A percentile compares a stretch with the other conserved stretches of the same genome.
These are phyloP conservation scores for Aurelia coerulea DNA, from an alignment of 30 jellyfish, hydroid and myxozoan species.

Conservation along the genomic window DNA sequence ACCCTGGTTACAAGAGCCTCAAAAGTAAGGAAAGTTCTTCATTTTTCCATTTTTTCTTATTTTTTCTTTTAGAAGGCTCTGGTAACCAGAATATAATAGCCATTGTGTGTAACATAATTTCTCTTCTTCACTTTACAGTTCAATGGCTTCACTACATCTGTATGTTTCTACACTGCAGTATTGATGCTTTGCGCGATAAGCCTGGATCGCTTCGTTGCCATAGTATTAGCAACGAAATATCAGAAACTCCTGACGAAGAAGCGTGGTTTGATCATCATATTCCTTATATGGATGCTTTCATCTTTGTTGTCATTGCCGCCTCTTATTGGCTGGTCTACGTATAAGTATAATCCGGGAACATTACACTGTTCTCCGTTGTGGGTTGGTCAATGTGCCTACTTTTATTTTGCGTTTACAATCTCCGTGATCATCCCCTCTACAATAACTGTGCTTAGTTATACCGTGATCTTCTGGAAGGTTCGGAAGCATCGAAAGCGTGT, in stretches of 20 bases:
- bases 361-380: constrained; percentile 74
- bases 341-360: constrained; percentile 77
- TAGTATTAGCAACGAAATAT: constrained; percentile 62
- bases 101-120: not conserved
- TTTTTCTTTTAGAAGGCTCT: too few relatives aligned
- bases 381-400: constrained; percentile 62
- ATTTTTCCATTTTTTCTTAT: too few relatives aligned
- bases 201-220: constrained; percentile 72
- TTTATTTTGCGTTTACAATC: constrained; percentile 52
- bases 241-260: constrained; percentile 45
- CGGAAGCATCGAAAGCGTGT: constrained; percentile 70
- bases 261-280: constrained; percentile 40
- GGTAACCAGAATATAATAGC: too few relatives aligned
- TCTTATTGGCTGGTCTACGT: constrained; percentile 75
- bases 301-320: constrained; percentile 63
- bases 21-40: too few relatives aligned
- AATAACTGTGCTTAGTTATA: constrained; percentile 52
- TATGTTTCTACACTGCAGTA: constrained; percentile 64
- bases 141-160: constrained; percentile 70
- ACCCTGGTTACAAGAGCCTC: too few relatives aligned
- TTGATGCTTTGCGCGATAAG: constrained; percentile 59
- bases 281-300: constrained; percentile 49
- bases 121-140: constrained; percentile 16
- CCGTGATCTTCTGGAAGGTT: constrained; percentile 56
- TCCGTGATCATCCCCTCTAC: constrained; percentile 52